Evolutionary conservation across 2,888 invertebrate genomes (phyloP), one percentile per base, ranked within the genome.

Genomic region (Sthenelais limicola): DNA sequence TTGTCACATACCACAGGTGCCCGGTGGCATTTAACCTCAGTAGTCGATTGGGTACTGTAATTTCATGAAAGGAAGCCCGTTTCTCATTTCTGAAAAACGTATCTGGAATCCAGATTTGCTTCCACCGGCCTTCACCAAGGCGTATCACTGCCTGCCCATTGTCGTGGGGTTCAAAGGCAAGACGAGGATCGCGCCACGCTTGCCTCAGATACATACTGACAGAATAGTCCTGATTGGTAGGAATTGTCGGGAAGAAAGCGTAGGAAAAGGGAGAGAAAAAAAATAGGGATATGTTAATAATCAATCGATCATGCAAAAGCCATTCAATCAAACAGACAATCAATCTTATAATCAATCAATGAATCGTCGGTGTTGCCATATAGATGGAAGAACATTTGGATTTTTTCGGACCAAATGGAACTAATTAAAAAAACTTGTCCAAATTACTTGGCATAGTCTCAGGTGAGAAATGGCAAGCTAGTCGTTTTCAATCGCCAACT

Each of bases 1-100:
- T 78, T 49, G 75, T 74, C 67, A 75, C 77, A 68, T 78, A 77
- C 78, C 78, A 79, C 66, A 77, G 35, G 58, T 73, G 68, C 24
- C 77, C 77, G 15, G 74, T 74, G 68, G 72, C 69, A 73, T 76
- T 76, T 47, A 78, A 58, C 4, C 33, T 66, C 48, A 78, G 43
- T 12, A 76, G 67, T 15, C 76, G 62, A 62, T 78, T 78, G 56
- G 76, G 76, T 47, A 76, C 75, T 0, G 78, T 79, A 21, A 79
- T 71, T 21, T 74, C 49, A 66, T 79, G 79, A 73, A 77, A 79
- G 26, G 71, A 54, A n/a, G 78, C 78, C 21, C 32, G 58, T 38
- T 79, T 79, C 51, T 79, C 79, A 52, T 79, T 79, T 35, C 76
- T 71, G 43, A 78, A 78, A 71, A 74, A 78, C 15, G 71, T 73